These are phyloP conservation scores for Pogoniulus pusillus DNA, from an alignment of 2,797 vertebrate species.

Conservation along the genomic window DNA sequence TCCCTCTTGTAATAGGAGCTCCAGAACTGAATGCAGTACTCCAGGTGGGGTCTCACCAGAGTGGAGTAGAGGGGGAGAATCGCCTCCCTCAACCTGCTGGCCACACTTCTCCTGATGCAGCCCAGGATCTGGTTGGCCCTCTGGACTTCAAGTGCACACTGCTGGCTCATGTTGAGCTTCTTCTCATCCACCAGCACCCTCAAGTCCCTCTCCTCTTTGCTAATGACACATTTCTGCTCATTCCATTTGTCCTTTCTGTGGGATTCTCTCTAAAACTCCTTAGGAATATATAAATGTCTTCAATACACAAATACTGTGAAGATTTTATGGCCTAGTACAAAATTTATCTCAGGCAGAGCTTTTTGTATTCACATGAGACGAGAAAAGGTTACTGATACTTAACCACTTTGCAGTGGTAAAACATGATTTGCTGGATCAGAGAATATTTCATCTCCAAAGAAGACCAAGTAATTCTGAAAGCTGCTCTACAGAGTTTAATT, in stretches of 20 bases:
- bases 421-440: not conserved
- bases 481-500: not conserved
- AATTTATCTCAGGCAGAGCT: not conserved
- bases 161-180: no score
- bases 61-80: no score
- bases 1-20: no score
- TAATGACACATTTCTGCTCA: not conserved
- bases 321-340: not conserved
- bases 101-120: no score
- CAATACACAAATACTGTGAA: not conserved
- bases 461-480: not conserved
- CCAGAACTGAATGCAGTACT: no score
- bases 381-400: not conserved
- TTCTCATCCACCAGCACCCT: no score
- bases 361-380: not conserved
- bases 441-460: not conserved
- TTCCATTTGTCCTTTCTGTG: not conserved
- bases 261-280: constrained; percentile 10
- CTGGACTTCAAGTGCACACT: no score
- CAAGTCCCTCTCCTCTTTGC: no score
- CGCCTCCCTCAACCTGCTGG: no score
- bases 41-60: no score
- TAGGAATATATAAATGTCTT: constrained; percentile 4
- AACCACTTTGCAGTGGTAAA: not conserved
- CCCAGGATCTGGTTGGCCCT: no score